Evolutionary conservation across 1,140 invertebrate genomes (phyloP).

Genomic region (Diploscapter pachys): DNA sequence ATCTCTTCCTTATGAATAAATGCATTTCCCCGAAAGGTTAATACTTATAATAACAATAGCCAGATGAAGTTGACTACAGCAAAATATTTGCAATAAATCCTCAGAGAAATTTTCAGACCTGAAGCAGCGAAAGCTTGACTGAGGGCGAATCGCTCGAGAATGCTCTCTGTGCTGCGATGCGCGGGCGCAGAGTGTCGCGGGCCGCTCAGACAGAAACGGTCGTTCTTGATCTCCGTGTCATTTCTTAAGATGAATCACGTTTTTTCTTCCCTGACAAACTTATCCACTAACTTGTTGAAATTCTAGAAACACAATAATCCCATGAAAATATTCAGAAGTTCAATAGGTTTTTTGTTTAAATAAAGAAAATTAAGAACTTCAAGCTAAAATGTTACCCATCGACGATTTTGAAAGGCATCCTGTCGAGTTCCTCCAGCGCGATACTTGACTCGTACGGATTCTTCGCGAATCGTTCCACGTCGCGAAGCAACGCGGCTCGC

Average conservation of each 20-base stretch:
- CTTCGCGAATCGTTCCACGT: slow-evolving; percentile 24
- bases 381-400: slow-evolving; percentile 16
- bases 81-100: not conserved
- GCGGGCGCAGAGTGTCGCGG: slow-evolving; percentile 12
- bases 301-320: too few relatives aligned
- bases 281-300: slow-evolving; percentile 21
- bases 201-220: slow-evolving; percentile 30
- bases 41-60: too few relatives aligned
- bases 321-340: too few relatives aligned
- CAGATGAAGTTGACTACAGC: too few relatives aligned
- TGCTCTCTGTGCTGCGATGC: slow-evolving; percentile 18
- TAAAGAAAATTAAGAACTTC: slow-evolving; percentile 1
- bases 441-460: slow-evolving; percentile 27
- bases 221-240: slow-evolving; percentile 16
- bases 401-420: slow-evolving; percentile 19
- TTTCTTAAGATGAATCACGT: not conserved
- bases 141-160: slow-evolving; percentile 45
- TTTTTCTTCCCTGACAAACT: not conserved
- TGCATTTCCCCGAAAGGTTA: too few relatives aligned
- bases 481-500: slow-evolving; percentile 25
- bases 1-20: too few relatives aligned
- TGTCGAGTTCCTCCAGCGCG: slow-evolving; percentile 29
- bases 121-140: slow-evolving; percentile 49
- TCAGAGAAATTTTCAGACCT: slow-evolving; percentile 9
- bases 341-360: not conserved